Evolutionary conservation across 2,888 invertebrate genomes (phyloP).

Genomic region (Exephanes ischioxanthus): DNA sequence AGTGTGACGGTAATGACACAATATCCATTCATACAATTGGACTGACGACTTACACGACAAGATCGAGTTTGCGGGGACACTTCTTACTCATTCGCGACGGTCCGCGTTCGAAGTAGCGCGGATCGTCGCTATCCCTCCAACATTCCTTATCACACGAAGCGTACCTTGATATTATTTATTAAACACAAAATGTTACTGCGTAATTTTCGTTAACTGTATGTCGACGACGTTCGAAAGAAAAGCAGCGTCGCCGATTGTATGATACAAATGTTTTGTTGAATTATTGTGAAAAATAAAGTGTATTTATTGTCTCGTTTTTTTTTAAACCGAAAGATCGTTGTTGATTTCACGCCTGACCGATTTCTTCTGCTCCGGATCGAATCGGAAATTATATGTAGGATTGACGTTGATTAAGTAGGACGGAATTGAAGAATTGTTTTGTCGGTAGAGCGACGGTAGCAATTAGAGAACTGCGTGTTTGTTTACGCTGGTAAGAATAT

Average conservation of each 20-base stretch:
- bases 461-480: conserved; percentile 9
- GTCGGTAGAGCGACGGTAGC: conserved; percentile 15
- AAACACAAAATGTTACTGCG: conserved; percentile 1
- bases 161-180: conserved; percentile 56
- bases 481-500: background rate
- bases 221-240: conserved; percentile 15
- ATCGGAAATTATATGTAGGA: conserved; percentile 29
- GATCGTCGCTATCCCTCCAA: conserved; percentile 5
- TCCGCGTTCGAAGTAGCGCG: conserved; percentile 15
- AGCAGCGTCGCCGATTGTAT: conserved; percentile 53
- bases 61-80: conserved; percentile 44
- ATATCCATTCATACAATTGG: conserved; percentile 13
- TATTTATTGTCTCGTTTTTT: conserved; percentile 66
- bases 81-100: conserved; percentile 34
- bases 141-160: conserved; percentile 39
- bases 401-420: conserved; percentile 8
- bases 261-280: conserved; percentile 62
- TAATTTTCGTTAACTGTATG: conserved; percentile 61
- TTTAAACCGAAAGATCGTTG: conserved; percentile 13
- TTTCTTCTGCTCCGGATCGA: conserved; percentile 24
- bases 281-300: conserved; percentile 60
- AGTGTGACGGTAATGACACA: conserved; percentile 57
- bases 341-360: background rate
- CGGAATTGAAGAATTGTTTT: conserved; percentile 12
- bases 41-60: conserved; percentile 21